phyloP scores from a whole-genome alignment of 2,113 vertebrate genomes.

The Nothoprocta perdicaria region DNA sequence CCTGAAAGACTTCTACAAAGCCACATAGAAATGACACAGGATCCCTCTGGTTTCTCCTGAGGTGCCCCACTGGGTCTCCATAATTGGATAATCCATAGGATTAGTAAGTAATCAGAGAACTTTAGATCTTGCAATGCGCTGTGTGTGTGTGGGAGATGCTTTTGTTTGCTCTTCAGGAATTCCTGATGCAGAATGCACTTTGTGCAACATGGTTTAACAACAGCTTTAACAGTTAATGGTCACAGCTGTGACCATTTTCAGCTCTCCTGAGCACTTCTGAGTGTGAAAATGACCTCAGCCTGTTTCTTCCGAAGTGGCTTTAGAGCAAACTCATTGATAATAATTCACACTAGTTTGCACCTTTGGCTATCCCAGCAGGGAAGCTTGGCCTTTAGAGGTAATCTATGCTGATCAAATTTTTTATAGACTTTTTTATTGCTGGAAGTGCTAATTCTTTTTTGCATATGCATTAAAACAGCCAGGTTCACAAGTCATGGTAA shows the following conservation, averaged over 20 bases:
- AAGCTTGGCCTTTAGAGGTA: not conserved
- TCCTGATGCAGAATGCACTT: not conserved
- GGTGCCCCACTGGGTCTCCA: too few species aligned
- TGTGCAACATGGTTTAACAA: not conserved
- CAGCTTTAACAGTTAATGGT: not conserved
- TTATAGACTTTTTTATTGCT: not conserved
- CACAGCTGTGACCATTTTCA: not conserved
- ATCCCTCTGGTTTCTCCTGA: not conserved
- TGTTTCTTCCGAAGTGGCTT: not conserved
- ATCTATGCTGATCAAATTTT: not conserved
- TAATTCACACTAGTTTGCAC: not conserved
- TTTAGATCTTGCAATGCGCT: not conserved
- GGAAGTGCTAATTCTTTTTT: not conserved
- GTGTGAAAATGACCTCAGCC: not conserved
- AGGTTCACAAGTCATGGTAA: not conserved
- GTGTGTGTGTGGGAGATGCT: too few species aligned
- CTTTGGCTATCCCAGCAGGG: not conserved
- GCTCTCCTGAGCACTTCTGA: not conserved
- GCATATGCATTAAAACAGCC: not conserved
- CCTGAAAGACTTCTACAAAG: not conserved
- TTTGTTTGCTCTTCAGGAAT: not conserved
- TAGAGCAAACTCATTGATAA: not conserved
- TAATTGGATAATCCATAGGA: not conserved
- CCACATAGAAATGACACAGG: too few species aligned
- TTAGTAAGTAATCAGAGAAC: not conserved